A percentile compares a stretch with the other conserved stretches of the same genome.
These are phyloP conservation scores for Semicossyphus pulcher DNA, from an alignment of 2,113 vertebrate species.

Conservation along the genomic window DNA sequence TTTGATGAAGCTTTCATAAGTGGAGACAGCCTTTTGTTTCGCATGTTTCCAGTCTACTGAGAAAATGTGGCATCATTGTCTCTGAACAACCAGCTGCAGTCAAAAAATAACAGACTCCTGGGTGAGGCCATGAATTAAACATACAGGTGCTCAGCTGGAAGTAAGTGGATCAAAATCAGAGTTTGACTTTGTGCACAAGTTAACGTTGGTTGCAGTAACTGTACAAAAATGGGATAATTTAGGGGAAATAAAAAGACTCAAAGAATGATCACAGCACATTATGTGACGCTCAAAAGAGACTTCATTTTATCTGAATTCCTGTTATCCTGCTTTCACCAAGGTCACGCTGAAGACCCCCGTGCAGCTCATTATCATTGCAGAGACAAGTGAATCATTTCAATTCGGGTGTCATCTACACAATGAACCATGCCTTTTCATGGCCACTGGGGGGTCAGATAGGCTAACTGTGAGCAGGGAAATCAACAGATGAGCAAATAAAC, in stretches of 20 bases:
- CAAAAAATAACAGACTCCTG: constrained; percentile 36
- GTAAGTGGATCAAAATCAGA: constrained; percentile 53
- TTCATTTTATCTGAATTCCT: constrained; percentile 7
- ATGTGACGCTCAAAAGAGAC: constrained; percentile 3
- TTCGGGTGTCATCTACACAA: constrained; percentile 2
- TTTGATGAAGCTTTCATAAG: constrained; percentile 47
- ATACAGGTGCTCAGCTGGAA: constrained; percentile 66
- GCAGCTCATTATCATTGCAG: constrained; percentile 13
- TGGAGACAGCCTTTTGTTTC: constrained; percentile 46
- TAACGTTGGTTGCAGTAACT: constrained; percentile 64
- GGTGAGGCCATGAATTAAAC: constrained; percentile 69
- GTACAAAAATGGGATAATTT: constrained; percentile 33
- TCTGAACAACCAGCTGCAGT: constrained; percentile 54
- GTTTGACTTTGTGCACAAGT: constrained; percentile 42
- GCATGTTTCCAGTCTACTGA: constrained; percentile 54
- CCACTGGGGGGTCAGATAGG: constrained; percentile 4
- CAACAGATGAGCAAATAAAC: too few species aligned
- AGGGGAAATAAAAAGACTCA: constrained; percentile 25
- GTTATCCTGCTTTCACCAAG: not conserved
- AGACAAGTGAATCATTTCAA: not conserved
- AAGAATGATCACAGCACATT: constrained; percentile 18
- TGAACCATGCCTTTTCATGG: not conserved
- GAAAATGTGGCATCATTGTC: constrained; percentile 47
- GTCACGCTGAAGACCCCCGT: not conserved
- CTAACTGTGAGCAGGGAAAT: constrained; percentile 4